phyloP scores from a whole-genome alignment of 2,797 vertebrate genomes.

The Chromis chromis region DNA sequence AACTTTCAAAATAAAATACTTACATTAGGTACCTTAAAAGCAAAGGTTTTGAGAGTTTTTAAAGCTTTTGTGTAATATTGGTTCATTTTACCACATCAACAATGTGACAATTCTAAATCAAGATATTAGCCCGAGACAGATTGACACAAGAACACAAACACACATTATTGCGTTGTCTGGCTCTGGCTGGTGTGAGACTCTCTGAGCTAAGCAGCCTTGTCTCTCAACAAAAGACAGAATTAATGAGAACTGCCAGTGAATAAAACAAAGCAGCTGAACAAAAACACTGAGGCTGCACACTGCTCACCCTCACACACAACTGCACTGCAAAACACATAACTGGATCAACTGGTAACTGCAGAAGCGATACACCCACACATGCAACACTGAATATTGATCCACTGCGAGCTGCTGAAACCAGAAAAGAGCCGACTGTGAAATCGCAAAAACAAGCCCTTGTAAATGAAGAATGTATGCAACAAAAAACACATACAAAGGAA shows the following conservation, averaged over 20 bases:
- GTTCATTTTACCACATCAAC: constrained; percentile 30
- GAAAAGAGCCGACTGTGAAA: constrained; percentile 15
- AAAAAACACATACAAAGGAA: neutral
- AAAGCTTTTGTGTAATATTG: constrained; percentile 3
- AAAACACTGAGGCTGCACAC: constrained; percentile 34
- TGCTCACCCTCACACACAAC: constrained; percentile 33
- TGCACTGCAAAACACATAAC: constrained; percentile 34
- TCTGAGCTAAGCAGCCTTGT: constrained; percentile 37
- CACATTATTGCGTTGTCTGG: constrained; percentile 36
- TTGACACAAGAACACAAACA: constrained; percentile 16
- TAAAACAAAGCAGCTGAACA: constrained; percentile 16
- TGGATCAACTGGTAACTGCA: constrained; percentile 35
- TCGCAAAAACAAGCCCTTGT: neutral
- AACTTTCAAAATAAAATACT: no score
- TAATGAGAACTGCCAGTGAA: constrained; percentile 54
- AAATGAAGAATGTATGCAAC: neutral
- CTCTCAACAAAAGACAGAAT: constrained; percentile 65
- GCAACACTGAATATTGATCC: constrained; percentile 53
- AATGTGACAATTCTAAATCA: constrained; percentile 23
- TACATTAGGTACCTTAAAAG: no score
- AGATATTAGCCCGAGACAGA: constrained; percentile 6
- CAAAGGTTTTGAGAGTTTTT: no score
- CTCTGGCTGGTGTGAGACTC: constrained; percentile 39
- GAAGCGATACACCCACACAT: constrained; percentile 54
- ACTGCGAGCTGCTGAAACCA: constrained; percentile 27